These are phyloP conservation scores for Ascidia mentula DNA, from an alignment of 23 tunicate genomes.

Conservation along the genomic window DNA sequence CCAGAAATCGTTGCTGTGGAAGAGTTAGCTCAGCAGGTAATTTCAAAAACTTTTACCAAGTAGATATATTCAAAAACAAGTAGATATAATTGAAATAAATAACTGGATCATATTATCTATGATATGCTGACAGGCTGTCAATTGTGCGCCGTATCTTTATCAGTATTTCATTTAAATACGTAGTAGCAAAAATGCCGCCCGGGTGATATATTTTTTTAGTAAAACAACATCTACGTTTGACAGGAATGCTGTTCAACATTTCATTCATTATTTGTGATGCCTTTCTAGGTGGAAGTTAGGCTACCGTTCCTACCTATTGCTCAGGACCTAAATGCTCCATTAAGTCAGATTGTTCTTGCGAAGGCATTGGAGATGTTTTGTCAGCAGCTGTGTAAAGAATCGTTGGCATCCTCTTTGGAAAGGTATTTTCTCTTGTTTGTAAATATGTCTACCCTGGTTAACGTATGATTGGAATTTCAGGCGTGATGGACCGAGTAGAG, in stretches of 20 bases:
- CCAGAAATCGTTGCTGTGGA: conserved; percentile 32
- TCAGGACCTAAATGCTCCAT: conserved; percentile 15
- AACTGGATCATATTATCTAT: no score
- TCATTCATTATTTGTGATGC: no score
- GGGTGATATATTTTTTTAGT: no score
- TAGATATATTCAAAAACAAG: no score
- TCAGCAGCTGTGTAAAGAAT: conserved; percentile 19
- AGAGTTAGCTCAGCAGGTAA: conserved; percentile 29
- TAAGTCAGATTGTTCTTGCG: conserved; percentile 36
- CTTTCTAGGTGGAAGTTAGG: background rate
- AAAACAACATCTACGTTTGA: no score
- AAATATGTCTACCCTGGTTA: background rate
- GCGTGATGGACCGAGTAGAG: conserved; percentile 45
- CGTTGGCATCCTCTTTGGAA: conserved; percentile 30
- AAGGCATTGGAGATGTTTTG: conserved; percentile 57
- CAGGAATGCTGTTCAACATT: no score
- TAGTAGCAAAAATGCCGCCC: no score
- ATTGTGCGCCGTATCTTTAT: no score
- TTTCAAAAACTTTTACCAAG: no score
- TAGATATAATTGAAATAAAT: no score
- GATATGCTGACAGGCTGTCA: no score
- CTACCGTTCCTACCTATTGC: conserved; percentile 7
- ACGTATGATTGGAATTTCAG: conserved; percentile 10
- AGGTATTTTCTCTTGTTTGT: conserved; percentile 20
- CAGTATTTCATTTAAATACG: no score